Evolutionary conservation across 2,113 vertebrate species (phyloP).

Genomic region (Nothocercus julius): DNA sequence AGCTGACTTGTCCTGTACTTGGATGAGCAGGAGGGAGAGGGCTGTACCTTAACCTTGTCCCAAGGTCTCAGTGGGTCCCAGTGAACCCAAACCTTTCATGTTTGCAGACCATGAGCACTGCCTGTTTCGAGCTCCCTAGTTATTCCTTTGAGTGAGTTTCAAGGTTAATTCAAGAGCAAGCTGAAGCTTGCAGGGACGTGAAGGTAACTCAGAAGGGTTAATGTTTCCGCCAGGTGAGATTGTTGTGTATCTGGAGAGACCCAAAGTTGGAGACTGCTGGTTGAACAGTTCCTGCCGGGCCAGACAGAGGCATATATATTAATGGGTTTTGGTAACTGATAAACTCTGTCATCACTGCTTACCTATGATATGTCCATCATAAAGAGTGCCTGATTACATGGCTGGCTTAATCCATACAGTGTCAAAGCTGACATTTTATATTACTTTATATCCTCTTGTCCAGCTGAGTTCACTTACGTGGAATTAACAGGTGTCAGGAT

Average conservation of each 20-base stretch:
- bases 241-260: background rate
- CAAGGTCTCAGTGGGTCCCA: background rate
- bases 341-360: conserved; percentile 33
- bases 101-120: background rate
- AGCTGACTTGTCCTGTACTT: accelerated
- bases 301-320: background rate
- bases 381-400: conserved; percentile 1
- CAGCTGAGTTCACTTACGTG: conserved; percentile 41
- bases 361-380: background rate
- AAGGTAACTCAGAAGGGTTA: background rate
- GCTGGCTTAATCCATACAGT: background rate
- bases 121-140: background rate
- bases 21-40: background rate
- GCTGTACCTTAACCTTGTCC: background rate
- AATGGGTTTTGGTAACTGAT: conserved; percentile 9
- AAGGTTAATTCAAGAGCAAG: conserved; percentile 30
- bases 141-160: background rate
- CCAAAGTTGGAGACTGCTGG: background rate
- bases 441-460: conserved; percentile 17
- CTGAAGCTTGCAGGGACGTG: background rate
- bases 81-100: background rate
- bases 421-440: conserved; percentile 35
- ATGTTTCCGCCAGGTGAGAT: background rate
- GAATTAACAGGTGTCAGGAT: conserved; percentile 45
- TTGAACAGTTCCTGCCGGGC: background rate